Percentiles rank a stretch among this genome's conserved stretches.
phyloP scores from a whole-genome alignment of 1,140 invertebrate genomes.

The Varroa destructor region DNA sequence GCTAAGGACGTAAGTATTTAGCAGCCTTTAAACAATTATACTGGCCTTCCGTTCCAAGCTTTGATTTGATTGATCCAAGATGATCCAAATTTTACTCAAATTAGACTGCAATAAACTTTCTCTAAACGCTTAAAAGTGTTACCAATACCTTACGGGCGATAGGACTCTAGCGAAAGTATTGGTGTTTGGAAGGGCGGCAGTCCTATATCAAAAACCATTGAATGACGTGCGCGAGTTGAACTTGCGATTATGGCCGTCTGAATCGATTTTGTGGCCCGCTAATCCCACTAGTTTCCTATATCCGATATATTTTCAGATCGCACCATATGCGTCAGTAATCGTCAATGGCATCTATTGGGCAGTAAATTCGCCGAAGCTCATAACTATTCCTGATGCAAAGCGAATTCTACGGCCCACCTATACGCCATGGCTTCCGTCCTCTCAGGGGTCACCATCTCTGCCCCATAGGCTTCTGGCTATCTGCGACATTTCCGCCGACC shows the following conservation, averaged over 20 bases:
- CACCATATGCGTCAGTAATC: constrained; percentile 89
- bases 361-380: constrained; percentile 79
- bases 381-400: constrained; percentile 97
- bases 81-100: neutral
- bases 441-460: constrained; percentile 62
- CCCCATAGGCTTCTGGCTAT: constrained; percentile 68
- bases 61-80: neutral
- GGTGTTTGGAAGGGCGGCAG: too few species aligned
- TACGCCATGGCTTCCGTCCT: constrained; percentile 78
- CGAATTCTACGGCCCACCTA: constrained; percentile 68
- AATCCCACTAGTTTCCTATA: neutral
- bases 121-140: too few species aligned
- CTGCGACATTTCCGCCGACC: constrained; percentile 97
- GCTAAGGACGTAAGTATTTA: constrained; percentile 59
- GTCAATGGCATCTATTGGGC: constrained; percentile 99
- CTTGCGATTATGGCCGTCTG: too few species aligned
- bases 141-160: too few species aligned
- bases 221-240: too few species aligned
- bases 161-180: too few species aligned
- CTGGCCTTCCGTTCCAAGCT: neutral
- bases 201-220: too few species aligned
- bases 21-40: neutral
- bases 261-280: too few species aligned
- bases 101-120: neutral
- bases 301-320: constrained; percentile 52